Conservation (phyloP, 2,888 invertebrate species). For the Plusia festucae region DNA sequence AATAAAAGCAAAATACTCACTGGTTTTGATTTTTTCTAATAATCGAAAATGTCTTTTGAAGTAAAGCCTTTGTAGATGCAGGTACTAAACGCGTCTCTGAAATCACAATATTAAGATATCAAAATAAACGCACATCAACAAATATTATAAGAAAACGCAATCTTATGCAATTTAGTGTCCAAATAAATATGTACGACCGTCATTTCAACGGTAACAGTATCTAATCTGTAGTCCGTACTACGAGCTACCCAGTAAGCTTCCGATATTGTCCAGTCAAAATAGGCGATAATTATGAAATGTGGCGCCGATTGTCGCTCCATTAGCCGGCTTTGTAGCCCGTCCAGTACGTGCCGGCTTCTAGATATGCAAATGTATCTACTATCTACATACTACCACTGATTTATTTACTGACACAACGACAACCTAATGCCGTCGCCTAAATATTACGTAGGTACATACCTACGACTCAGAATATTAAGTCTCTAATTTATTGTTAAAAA, state of each 20-base stretch:
- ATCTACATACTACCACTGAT: conserved; percentile 53
- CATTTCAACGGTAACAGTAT: conserved; percentile 55
- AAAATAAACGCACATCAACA: not conserved
- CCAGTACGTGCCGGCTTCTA: conserved; percentile 71
- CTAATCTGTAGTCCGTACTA: conserved; percentile 66
- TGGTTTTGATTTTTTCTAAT: too few relatives aligned
- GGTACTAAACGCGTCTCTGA: not conserved
- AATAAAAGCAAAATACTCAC: not conserved
- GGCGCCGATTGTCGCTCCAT: conserved; percentile 85
- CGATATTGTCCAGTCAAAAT: conserved; percentile 86
- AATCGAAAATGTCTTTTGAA: too few relatives aligned
- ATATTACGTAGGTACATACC: too few relatives aligned
- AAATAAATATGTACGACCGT: conserved; percentile 24
- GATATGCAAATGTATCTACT: conserved; percentile 79
- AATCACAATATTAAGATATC: conserved; percentile 1
- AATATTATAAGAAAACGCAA: conserved; percentile 5
- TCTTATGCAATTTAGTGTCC: conserved; percentile 13
- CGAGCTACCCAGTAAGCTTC: conserved; percentile 71
- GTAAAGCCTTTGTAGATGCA: too few relatives aligned
- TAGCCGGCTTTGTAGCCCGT: conserved; percentile 82
- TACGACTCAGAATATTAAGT: conserved; percentile 29
- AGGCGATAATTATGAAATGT: conserved; percentile 88
- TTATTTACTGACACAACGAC: conserved; percentile 49
- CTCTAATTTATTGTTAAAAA: conserved; percentile 21
- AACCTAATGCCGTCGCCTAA: conserved; percentile 32